Evolutionary conservation across 2,113 vertebrate genomes (phyloP).

Genomic region (Heptranchias perlo): DNA sequence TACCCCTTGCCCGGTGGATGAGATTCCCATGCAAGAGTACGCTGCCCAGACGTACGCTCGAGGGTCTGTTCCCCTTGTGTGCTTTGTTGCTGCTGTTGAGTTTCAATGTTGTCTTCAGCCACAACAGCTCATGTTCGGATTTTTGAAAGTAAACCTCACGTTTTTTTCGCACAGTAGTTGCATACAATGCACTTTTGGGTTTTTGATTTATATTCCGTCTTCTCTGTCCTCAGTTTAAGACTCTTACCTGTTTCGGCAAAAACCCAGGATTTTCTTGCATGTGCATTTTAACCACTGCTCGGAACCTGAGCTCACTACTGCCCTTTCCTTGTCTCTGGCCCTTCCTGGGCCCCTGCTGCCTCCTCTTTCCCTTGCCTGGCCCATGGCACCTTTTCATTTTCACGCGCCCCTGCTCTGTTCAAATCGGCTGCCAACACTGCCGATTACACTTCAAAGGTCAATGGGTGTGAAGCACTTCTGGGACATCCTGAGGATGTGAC

Average conservation of each 20-base stretch:
- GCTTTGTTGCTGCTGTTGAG: background rate
- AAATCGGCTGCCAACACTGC: background rate
- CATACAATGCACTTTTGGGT: background rate
- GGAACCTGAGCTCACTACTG: background rate
- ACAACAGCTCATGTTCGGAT: too few relatives aligned
- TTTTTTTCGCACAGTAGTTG: background rate
- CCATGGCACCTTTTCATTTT: background rate
- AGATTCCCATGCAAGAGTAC: background rate
- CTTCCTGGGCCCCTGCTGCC: background rate
- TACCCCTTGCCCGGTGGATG: background rate
- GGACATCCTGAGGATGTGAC: background rate
- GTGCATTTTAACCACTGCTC: background rate
- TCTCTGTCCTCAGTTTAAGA: background rate
- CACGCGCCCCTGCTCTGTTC: background rate
- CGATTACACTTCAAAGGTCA: background rate
- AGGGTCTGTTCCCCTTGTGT: background rate
- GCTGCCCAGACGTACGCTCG: background rate
- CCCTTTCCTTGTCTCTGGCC: background rate
- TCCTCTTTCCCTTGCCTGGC: background rate
- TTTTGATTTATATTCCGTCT: background rate
- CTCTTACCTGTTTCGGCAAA: background rate
- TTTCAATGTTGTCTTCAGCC: background rate
- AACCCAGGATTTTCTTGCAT: background rate
- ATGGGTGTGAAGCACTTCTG: background rate
- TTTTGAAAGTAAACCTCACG: background rate